Evolutionary conservation across 2,113 vertebrate species (phyloP).

Genomic region (Arvicanthis niloticus): DNA sequence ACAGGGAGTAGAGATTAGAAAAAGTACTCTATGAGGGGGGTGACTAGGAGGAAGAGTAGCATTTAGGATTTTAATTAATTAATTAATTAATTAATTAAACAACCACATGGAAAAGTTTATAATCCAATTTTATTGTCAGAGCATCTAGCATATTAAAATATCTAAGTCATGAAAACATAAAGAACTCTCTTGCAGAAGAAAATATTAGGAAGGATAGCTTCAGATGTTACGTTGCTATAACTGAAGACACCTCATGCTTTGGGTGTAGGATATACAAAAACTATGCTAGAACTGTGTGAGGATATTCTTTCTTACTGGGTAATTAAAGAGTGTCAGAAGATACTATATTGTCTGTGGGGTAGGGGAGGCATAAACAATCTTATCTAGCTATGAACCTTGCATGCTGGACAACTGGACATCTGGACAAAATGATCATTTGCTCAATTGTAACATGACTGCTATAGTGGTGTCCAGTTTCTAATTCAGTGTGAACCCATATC

Average conservation of each 20-base stretch:
- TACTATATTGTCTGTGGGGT: background rate
- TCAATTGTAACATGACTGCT: background rate
- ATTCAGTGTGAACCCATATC: background rate
- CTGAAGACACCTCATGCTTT: background rate
- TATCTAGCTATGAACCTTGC: background rate
- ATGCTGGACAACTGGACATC: background rate
- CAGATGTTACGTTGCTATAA: background rate
- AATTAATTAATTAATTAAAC: too few relatives aligned
- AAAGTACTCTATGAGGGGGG: too few relatives aligned
- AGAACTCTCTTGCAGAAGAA: background rate
- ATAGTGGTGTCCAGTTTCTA: background rate
- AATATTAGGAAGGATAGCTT: background rate
- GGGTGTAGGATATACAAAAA: background rate
- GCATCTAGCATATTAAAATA: background rate
- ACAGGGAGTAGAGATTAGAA: too few relatives aligned
- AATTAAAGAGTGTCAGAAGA: background rate
- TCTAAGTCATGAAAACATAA: background rate
- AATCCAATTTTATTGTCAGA: background rate
- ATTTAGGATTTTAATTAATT: too few relatives aligned
- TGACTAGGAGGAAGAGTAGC: too few relatives aligned
- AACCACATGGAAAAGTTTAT: background rate
- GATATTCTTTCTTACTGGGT: background rate
- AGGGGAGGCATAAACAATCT: background rate
- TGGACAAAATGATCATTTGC: too few relatives aligned
- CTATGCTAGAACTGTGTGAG: background rate